These are phyloP conservation scores for Automeris io DNA, from an alignment of 2,888 invertebrate genomes.

Conservation along the genomic window DNA sequence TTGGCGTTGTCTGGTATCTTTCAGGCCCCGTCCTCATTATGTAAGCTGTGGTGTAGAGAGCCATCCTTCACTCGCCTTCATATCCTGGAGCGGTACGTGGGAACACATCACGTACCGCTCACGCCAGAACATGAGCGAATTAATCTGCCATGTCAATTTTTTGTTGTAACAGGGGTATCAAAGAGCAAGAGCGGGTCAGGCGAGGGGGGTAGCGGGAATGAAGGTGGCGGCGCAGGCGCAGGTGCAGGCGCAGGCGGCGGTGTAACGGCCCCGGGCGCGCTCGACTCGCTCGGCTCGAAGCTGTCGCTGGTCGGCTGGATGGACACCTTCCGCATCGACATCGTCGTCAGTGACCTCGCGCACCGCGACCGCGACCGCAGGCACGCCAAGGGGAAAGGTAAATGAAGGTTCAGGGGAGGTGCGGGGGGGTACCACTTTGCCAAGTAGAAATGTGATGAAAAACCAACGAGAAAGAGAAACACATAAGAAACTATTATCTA, in stretches of 20 bases:
- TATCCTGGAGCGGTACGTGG: too few species aligned
- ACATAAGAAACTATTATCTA: too few species aligned
- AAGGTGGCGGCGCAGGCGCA: constrained; percentile 11
- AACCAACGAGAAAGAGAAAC: too few species aligned
- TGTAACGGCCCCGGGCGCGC: constrained; percentile 27
- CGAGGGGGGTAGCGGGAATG: constrained; percentile 16
- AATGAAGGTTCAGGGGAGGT: too few species aligned
- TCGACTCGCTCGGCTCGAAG: constrained; percentile 93
- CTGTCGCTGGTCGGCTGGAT: constrained; percentile 89
- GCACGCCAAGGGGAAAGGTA: constrained; percentile 43
- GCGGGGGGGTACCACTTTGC: too few species aligned
- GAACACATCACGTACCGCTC: too few species aligned
- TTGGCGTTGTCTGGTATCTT: too few species aligned
- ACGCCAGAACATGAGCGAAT: not conserved
- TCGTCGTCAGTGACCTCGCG: constrained; percentile 93
- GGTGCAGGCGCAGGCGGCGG: constrained; percentile 19
- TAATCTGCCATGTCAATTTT: not conserved
- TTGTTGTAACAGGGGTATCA: constrained; percentile 26
- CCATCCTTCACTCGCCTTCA: too few species aligned
- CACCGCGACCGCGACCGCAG: constrained; percentile 49
- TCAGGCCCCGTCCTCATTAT: too few species aligned
- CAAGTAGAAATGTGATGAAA: too few species aligned
- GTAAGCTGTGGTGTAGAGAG: too few species aligned
- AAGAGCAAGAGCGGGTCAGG: constrained; percentile 22
- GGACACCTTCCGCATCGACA: constrained; percentile 93